phyloP scores from a whole-genome alignment of 2,113 vertebrate species.

The Carollia perspicillata region DNA sequence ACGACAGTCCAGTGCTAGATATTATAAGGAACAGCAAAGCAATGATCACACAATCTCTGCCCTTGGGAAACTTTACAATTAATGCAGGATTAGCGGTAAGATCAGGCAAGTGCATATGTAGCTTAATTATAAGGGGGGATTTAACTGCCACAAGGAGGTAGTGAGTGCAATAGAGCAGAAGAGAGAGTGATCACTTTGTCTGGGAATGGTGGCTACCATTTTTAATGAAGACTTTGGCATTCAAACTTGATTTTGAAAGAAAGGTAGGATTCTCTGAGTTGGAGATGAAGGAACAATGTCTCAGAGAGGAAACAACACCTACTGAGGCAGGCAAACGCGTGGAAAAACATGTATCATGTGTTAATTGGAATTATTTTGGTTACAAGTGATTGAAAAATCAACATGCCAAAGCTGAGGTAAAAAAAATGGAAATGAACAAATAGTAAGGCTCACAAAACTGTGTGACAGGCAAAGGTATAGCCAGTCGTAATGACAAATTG shows the following conservation, averaged over 20 bases:
- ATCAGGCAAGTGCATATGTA: not conserved
- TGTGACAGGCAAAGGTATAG: not conserved
- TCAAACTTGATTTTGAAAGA: not conserved
- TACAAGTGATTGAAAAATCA: not conserved
- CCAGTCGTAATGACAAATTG: not conserved
- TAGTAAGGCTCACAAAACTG: not conserved
- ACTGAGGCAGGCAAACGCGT: not conserved
- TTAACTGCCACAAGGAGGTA: not conserved
- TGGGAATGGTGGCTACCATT: not conserved
- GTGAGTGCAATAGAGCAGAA: not conserved
- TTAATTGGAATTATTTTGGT: not conserved
- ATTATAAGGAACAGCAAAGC: not conserved
- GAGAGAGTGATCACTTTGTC: fast-evolving
- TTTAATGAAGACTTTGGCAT: not conserved
- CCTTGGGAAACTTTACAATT: not conserved
- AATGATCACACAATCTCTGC: not conserved
- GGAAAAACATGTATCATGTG: not conserved
- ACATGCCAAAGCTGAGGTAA: not conserved
- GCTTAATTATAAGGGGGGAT: not conserved
- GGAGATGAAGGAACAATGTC: not conserved
- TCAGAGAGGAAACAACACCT: not conserved
- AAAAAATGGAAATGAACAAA: not conserved
- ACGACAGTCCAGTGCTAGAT: not conserved
- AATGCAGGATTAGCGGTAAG: not conserved
- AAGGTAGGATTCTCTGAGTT: not conserved